Conservation (phyloP, 2,888 invertebrate genomes). For the Microdon myrmicae region DNA sequence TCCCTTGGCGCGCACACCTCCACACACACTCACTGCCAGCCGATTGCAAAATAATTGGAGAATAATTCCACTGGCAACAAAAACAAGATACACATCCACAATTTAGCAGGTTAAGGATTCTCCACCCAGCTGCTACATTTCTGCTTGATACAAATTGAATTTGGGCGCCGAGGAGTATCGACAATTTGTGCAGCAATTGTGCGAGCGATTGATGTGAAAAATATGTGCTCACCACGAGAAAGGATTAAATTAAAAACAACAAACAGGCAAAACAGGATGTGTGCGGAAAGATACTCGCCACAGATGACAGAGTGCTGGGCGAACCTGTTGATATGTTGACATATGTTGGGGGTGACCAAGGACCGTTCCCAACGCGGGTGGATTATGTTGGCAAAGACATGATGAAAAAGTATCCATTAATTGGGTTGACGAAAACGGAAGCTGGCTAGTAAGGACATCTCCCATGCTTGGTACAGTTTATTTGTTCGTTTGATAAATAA, state of each 20-base stretch:
- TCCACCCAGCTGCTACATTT: conserved; percentile 17
- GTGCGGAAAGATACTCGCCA: conserved; percentile 13
- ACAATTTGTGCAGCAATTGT: conserved; percentile 50
- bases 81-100: conserved; percentile 14
- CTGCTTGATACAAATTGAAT: conserved; percentile 48
- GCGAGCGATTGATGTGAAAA: conserved; percentile 48
- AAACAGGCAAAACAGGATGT: background rate
- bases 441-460: no score
- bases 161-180: conserved; percentile 49
- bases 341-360: conserved; percentile 45
- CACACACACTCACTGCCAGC: conserved; percentile 29
- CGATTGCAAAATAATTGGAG: conserved; percentile 51
- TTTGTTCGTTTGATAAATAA: no score
- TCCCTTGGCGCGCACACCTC: conserved; percentile 9
- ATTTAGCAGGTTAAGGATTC: conserved; percentile 28
- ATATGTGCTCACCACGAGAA: conserved; percentile 37
- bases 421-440: no score
- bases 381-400: conserved; percentile 14
- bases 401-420: conserved; percentile 27
- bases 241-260: conserved; percentile 26
- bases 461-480: no score
- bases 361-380: conserved; percentile 12
- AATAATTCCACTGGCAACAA: conserved; percentile 45
- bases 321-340: conserved; percentile 51
- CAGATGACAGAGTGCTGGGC: conserved; percentile 27